phyloP scores from a whole-genome alignment of 2,797 vertebrate genomes.

The Anisognathus igniventris region DNA sequence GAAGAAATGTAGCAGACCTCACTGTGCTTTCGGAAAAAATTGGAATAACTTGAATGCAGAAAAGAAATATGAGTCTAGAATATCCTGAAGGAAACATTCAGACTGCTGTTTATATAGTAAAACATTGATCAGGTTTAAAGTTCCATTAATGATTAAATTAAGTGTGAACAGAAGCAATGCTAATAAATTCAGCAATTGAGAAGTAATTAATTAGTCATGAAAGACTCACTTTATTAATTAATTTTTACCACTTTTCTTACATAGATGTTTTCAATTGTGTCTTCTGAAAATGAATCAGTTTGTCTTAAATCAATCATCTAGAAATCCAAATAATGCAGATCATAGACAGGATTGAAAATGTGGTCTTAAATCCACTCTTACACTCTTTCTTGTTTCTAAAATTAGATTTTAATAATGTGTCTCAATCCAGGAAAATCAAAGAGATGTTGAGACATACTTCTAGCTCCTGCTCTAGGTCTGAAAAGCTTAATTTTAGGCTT shows the following conservation, averaged over 20 bases:
- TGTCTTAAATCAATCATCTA: not conserved
- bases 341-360: not conserved
- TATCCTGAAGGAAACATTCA: not conserved
- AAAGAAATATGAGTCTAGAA: not conserved
- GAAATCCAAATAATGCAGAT: not conserved
- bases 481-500: not conserved
- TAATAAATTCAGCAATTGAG: not conserved
- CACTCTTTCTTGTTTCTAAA: not conserved
- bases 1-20: not conserved
- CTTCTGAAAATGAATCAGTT: not conserved
- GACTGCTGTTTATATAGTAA: not conserved
- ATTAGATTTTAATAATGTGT: not conserved
- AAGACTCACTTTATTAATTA: fast-evolving
- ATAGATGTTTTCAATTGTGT: not conserved
- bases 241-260: not conserved
- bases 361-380: not conserved
- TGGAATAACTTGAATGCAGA: not conserved
- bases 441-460: not conserved
- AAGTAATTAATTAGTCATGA: not conserved
- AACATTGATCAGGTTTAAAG: not conserved
- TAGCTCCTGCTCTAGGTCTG: not conserved
- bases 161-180: not conserved
- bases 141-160: not conserved
- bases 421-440: not conserved
- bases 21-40: not conserved